Evolutionary conservation across 2,797 vertebrate species (phyloP), one percentile per base, ranked within the genome.

Genomic region (Tinamus major): DNA sequence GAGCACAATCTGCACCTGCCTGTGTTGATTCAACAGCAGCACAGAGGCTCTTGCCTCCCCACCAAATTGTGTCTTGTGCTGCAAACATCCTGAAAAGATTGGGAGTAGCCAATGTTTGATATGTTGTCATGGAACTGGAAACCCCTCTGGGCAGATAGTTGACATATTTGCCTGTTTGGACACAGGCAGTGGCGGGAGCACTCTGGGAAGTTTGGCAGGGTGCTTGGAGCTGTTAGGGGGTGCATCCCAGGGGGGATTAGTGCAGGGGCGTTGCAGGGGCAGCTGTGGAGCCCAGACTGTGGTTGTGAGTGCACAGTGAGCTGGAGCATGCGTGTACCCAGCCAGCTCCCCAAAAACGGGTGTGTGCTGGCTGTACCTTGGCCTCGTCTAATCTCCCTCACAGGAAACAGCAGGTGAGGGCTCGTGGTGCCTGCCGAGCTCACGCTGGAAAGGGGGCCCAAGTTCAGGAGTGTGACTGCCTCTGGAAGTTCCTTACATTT

Each of bases 71-170:
- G 39, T 78, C 27, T 61, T 65, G 72, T 82, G 63, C 80, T 67
- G 41, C n/a, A 76, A 93, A 80, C 72, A 72, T 75, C 21, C 15
- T 21, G 75, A 85, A 82, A 82, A 83, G 67, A 68, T 61, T 78
- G 79, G 92, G 68, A 91, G 63, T 41, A 90, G 79, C 44, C 92
- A 2, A 3, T 83, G 77, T 90, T 85, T 91, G 89, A 59, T 78
- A 53, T 93, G 88, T 87, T 92, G 80, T 79, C 92, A 89, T 85
- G 85, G 93, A 91, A 86, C 51, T 76, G 90, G 92, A 92, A 96
- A 87, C 42, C 68, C 89, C 65, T 51, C 91, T 79, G 85, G 37
- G 63, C 46, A 0, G 85, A 87, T 89, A 80, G 82, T 72, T 88
- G 87, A 81, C 69, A 29, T 71, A 69, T 81, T 94, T 94, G 88